Evolutionary conservation across 2,888 invertebrate genomes (phyloP), one percentile per base, ranked within the genome.

Genomic region (Perdita meconis): DNA sequence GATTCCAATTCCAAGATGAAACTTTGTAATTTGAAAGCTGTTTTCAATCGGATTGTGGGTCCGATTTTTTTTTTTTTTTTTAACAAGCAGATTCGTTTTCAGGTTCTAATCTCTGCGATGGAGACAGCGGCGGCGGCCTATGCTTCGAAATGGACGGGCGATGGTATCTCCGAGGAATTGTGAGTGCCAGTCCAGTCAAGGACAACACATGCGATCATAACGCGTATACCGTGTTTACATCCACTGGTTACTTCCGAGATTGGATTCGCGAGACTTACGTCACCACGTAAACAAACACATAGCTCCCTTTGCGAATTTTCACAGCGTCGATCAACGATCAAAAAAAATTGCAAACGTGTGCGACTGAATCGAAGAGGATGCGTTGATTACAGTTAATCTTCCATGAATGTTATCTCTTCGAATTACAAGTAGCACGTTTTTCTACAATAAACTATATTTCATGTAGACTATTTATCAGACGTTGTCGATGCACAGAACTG

Each of bases 141-240:
- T 78, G 82, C 40, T 89, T 88, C 72, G 50, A 82, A 61, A 78
- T 66, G 50, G 34, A 76, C 2, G 78, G 74, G 16, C 30, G 77
- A 16, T 88, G 82, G 85, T 89, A 88, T 59, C 73, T 88, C 2
- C 87, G 83, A 12, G 89, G 88, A 34, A 60, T 89, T 47, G 86
- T 87, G 24, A 87, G 88, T 61, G 85, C 86, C 10, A 83, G 84
- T n/a, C 81, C 85, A 5, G 80, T 70, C 34, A 81, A 67, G 26
- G 30, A 53, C 30, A 53, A 69, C 61, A 69, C 6, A 24, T 84
- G 85, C 69, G 83, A 87, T 85, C 78, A 86, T 59, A 50, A 78
- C 51, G 80, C 82, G 38, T 86, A 87, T 66, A 78, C 84, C 34
- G 87, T 80, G 30, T 86, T 87, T 47, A 84, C 81, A 13, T 82